A percentile compares a stretch with the other conserved stretches of the same genome.
Evolutionary conservation across 1,140 invertebrate species (phyloP).

Genomic region (Aricia agestis): DNA sequence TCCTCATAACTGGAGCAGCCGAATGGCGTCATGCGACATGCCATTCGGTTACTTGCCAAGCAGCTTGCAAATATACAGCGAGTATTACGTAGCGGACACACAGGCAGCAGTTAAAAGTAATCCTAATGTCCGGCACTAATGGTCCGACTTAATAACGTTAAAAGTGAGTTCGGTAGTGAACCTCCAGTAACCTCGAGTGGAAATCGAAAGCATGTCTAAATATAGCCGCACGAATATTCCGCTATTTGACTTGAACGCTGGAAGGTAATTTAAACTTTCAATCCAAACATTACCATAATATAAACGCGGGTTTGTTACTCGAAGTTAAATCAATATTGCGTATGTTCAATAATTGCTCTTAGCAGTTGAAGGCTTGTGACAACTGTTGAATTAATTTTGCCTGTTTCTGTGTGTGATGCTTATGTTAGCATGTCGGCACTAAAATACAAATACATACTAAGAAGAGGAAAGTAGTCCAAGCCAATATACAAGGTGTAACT

Average conservation of each 20-base stretch:
- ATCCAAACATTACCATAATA: slow-evolving; percentile 6
- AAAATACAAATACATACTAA: too few relatives aligned
- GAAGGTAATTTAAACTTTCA: slow-evolving; percentile 17
- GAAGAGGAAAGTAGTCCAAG: too few relatives aligned
- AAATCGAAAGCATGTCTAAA: slow-evolving; percentile 42
- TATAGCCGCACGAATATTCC: slow-evolving; percentile 27
- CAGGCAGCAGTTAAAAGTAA: background rate
- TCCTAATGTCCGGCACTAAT: background rate
- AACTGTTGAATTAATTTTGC: background rate
- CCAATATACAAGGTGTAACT: too few relatives aligned
- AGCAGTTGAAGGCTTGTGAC: background rate
- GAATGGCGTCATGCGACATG: too few relatives aligned
- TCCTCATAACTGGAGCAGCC: too few relatives aligned
- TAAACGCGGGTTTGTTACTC: background rate
- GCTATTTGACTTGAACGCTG: slow-evolving; percentile 19
- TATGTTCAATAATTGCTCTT: background rate
- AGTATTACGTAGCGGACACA: background rate
- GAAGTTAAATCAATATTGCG: background rate
- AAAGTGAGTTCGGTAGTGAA: slow-evolving; percentile 23
- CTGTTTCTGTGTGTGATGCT: too few relatives aligned
- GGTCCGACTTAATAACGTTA: slow-evolving; percentile 19
- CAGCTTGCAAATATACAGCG: too few relatives aligned
- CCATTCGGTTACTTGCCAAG: too few relatives aligned
- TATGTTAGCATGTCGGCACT: too few relatives aligned
- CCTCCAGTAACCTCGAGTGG: slow-evolving; percentile 25